Base-by-base conservation (phyloP, 2,113 vertebrate species). In the Elanus axillaris region DNA sequence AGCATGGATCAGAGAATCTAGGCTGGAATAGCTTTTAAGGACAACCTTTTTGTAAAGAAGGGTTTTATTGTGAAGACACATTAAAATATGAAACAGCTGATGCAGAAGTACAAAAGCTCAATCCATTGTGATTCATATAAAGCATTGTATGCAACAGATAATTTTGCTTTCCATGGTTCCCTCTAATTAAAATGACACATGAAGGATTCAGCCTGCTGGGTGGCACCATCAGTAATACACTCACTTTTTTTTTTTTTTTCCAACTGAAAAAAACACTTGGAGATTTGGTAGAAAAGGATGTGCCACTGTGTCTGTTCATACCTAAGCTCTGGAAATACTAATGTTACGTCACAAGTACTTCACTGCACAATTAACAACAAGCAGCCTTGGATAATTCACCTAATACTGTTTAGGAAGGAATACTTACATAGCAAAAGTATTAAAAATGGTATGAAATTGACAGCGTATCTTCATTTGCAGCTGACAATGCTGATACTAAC, bases 101-200 rank as follows among this genome's bases (percentile, higher is more conserved):
- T 50, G 47, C 34, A 40, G 36, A 76, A 79, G 16, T 59, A 73
- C 16, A 62, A 72, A 88, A 58, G 31, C 27, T 82, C 25, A 17
- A 40, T 69, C 42, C 6, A 7, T 4, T 18, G n/a, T 80, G 63
- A 92, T 59, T 84, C 79, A 71, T n/a, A 34, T 16, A 66, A 73
- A 76, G n/a, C 20, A 68, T 0, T 10, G 11, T 25, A 80, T 62
- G 25, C 26, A 80, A 86, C 10, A 86, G 71, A 31, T n/a, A 48
- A 26, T 66, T 93, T 90, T 77, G 34, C 48, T 88, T 62, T 69
- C 42, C 8, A 8, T 25, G 19, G 64, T 86, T 43, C 56, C 56
- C 63, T 87, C 60, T 75, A 93, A 95, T 91, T 93, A 96, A 95
- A 91, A 71, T 71, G 67, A 96, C 29, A 77, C 45, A 42, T 7